These are phyloP conservation scores for Hemicentrotus pulcherrimus DNA, from an alignment of 35 echinoderm and acorn worm species.

Conservation along the genomic window DNA sequence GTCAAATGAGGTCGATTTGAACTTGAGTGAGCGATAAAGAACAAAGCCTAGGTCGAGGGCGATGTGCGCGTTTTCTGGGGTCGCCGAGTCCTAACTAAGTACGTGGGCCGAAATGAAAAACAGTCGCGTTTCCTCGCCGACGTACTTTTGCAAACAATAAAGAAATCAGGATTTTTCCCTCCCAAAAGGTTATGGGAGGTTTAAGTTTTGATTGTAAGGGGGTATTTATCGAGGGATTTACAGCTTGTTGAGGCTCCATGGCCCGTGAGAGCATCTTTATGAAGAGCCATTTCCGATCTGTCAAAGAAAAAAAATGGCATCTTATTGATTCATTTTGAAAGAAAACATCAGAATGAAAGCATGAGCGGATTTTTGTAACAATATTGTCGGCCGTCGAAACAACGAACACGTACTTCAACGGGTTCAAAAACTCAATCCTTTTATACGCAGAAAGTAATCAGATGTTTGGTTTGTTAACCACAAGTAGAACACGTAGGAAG, in stretches of 20 bases:
- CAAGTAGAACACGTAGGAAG: background rate
- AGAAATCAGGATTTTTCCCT: background rate
- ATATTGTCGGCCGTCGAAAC: background rate
- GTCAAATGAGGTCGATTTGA: slow-evolving; percentile 37
- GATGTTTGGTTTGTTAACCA: background rate
- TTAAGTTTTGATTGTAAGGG: background rate
- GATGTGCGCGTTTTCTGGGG: background rate
- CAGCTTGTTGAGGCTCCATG: background rate
- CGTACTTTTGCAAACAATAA: background rate
- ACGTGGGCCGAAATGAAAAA: background rate
- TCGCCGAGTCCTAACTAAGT: background rate
- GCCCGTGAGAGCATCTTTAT: slow-evolving; percentile 3
- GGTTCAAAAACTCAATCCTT: background rate
- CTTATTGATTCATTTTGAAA: slow-evolving; percentile 13
- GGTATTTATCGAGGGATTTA: slow-evolving; percentile 20
- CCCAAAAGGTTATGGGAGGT: background rate
- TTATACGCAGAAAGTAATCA: background rate
- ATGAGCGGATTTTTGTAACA: background rate
- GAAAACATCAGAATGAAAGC: background rate
- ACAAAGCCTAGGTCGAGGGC: background rate
- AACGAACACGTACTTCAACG: background rate
- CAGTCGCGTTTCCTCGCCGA: background rate
- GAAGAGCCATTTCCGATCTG: slow-evolving; percentile 17
- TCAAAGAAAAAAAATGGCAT: background rate
- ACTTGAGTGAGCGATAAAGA: slow-evolving; percentile 24